Percentiles rank a stretch among this genome's conserved stretches.
Conservation (phyloP, 2,888 invertebrate genomes). For the Pedicia rivosa region DNA sequence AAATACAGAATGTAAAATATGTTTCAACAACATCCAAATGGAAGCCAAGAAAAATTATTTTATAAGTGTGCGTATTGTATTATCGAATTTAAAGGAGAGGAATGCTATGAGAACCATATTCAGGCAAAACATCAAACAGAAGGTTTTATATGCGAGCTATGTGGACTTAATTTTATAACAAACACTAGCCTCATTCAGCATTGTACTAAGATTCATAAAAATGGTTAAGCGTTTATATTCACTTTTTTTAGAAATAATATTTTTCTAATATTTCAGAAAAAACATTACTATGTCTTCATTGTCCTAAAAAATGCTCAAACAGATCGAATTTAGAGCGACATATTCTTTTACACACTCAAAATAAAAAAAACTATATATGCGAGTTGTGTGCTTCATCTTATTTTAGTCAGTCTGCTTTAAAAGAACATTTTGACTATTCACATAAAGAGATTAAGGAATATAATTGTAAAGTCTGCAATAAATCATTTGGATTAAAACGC, state of each 20-base stretch:
- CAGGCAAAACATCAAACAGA: slow-evolving; percentile 29
- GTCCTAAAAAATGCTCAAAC: slow-evolving; percentile 28
- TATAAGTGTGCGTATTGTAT: slow-evolving; percentile 29
- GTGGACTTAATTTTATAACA: slow-evolving; percentile 27
- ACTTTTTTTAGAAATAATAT: too few relatives aligned
- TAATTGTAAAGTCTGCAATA: slow-evolving; percentile 28
- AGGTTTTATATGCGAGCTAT: slow-evolving; percentile 30
- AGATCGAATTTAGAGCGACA: slow-evolving; percentile 30
- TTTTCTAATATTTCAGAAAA: too few relatives aligned
- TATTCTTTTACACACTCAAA: slow-evolving; percentile 29
- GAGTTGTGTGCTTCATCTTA: slow-evolving; percentile 30
- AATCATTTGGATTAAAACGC: slow-evolving; percentile 27
- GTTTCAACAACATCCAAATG: too few relatives aligned
- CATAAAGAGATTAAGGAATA: slow-evolving; percentile 28
- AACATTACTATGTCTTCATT: slow-evolving; percentile 31
- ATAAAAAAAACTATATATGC: slow-evolving; percentile 30
- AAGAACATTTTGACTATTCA: slow-evolving; percentile 29
- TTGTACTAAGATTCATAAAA: slow-evolving; percentile 27
- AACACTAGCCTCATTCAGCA: slow-evolving; percentile 30
- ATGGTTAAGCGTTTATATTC: slow-evolving; percentile 30
- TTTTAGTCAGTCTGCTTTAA: slow-evolving; percentile 29
- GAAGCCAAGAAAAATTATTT: not conserved
- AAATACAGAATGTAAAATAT: too few relatives aligned
- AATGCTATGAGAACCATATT: slow-evolving; percentile 27
- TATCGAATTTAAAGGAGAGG: slow-evolving; percentile 25